Conservation (phyloP, 2,113 vertebrate species). For the Nesoenas mayeri region DNA sequence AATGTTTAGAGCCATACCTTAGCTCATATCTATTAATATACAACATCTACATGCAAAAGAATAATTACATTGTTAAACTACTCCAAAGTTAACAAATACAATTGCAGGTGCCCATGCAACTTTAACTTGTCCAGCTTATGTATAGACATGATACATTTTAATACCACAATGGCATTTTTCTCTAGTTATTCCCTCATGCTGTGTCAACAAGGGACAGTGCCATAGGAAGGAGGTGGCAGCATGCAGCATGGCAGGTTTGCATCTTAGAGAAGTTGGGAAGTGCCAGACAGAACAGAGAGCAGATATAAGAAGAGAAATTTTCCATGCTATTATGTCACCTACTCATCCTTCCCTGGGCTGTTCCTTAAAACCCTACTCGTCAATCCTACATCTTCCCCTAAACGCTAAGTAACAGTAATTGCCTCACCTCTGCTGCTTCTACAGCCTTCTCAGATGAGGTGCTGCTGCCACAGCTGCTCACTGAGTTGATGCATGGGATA, state of each 20-base stretch:
- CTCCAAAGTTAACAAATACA: neutral
- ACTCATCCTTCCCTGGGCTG: neutral
- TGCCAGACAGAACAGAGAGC: neutral
- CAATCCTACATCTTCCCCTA: neutral
- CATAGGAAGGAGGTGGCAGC: rapidly evolving
- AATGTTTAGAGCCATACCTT: neutral
- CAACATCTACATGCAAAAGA: neutral
- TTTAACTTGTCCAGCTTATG: neutral
- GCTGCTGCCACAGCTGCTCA: neutral
- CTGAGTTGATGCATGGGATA: neutral
- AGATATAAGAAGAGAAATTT: neutral
- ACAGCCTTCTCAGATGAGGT: neutral
- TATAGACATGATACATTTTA: neutral
- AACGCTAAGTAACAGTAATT: neutral
- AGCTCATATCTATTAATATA: neutral
- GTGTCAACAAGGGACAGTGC: neutral
- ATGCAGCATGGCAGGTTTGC: neutral
- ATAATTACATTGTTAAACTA: neutral
- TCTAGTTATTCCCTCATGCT: neutral
- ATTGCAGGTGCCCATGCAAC: neutral
- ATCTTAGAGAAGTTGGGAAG: neutral
- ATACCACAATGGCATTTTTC: neutral
- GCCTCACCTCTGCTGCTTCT: neutral
- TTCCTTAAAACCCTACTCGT: neutral
- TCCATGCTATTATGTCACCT: neutral